Evolutionary conservation across 2,888 invertebrate genomes (phyloP).

Genomic region (Miltochrista miniata): DNA sequence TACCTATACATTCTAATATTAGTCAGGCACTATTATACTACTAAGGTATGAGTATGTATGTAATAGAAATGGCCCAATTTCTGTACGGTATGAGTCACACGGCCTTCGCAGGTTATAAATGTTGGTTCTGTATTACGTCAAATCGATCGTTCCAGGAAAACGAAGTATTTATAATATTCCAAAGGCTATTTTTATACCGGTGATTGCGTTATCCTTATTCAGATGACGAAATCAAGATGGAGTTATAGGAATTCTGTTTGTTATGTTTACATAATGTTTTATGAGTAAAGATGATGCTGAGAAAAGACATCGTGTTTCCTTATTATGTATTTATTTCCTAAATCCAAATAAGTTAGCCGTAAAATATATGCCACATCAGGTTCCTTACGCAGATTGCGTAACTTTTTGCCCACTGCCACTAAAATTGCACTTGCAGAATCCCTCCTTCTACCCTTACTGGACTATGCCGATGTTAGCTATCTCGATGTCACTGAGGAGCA

Average conservation of each 20-base stretch:
- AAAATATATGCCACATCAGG: too few relatives aligned
- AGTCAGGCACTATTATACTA: constrained; percentile 49
- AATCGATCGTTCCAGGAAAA: constrained; percentile 63
- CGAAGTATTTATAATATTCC: constrained; percentile 34
- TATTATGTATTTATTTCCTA: too few relatives aligned
- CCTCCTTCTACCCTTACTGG: too few relatives aligned
- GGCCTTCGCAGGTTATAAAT: constrained; percentile 68
- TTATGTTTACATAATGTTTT: neutral
- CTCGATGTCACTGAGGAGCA: too few relatives aligned
- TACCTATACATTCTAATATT: constrained; percentile 55
- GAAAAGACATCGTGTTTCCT: too few relatives aligned
- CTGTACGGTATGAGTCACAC: constrained; percentile 56
- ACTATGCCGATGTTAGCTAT: too few relatives aligned
- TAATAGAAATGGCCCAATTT: constrained; percentile 63
- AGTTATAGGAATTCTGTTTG: neutral
- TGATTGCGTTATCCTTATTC: constrained; percentile 20
- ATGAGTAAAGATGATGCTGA: neutral
- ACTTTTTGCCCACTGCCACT: too few relatives aligned
- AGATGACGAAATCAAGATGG: constrained; percentile 6
- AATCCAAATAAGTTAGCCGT: too few relatives aligned
- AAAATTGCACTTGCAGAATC: too few relatives aligned
- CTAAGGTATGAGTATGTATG: constrained; percentile 17
- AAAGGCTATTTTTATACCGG: constrained; percentile 35
- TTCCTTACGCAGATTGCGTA: too few relatives aligned
- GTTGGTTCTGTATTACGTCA: constrained; percentile 68